phyloP scores from a whole-genome alignment of 1,140 invertebrate species.

The Euura saliciscinereae region DNA sequence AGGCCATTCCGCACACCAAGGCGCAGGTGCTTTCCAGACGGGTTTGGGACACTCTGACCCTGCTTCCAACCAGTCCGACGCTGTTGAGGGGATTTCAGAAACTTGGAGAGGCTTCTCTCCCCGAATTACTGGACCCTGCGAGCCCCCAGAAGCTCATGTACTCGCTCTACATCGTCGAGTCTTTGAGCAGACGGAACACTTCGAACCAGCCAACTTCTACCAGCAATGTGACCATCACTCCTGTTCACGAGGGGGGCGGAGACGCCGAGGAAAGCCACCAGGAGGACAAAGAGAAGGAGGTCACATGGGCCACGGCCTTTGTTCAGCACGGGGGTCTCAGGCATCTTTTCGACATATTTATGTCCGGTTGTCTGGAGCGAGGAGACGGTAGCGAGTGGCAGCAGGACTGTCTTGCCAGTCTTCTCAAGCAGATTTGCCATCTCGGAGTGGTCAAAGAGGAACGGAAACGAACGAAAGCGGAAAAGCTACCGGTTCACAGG shows the following conservation, averaged over 20 bases:
- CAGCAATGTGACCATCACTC: slow-evolving; percentile 26
- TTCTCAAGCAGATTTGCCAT: slow-evolving; percentile 84
- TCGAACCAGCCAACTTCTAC: slow-evolving; percentile 22
- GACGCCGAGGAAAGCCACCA: slow-evolving; percentile 47
- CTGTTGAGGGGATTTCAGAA: slow-evolving; percentile 84
- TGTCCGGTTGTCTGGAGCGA: slow-evolving; percentile 72
- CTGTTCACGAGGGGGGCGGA: slow-evolving; percentile 53
- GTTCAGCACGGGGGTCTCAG: slow-evolving; percentile 85
- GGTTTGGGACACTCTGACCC: slow-evolving; percentile 92
- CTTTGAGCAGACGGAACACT: slow-evolving; percentile 57
- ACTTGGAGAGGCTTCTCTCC: slow-evolving; percentile 68
- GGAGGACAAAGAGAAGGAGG: slow-evolving; percentile 46
- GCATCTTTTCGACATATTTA: slow-evolving; percentile 90
- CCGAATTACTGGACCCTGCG: slow-evolving; percentile 80
- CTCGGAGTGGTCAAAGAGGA: slow-evolving; percentile 74
- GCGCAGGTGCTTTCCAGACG: slow-evolving; percentile 87
- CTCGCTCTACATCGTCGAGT: slow-evolving; percentile 90
- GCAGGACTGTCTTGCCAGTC: slow-evolving; percentile 88
- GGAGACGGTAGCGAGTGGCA: slow-evolving; percentile 87
- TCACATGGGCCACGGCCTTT: slow-evolving; percentile 77
- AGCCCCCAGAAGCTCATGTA: slow-evolving; percentile 95
- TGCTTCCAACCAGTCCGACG: slow-evolving; percentile 87
- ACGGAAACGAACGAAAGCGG: slow-evolving; percentile 58
- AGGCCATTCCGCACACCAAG: slow-evolving; percentile 85
- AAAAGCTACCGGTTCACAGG: slow-evolving; percentile 70